phyloP scores from a whole-genome alignment of 2,113 vertebrate species.

The Miniopterus natalensis region DNA sequence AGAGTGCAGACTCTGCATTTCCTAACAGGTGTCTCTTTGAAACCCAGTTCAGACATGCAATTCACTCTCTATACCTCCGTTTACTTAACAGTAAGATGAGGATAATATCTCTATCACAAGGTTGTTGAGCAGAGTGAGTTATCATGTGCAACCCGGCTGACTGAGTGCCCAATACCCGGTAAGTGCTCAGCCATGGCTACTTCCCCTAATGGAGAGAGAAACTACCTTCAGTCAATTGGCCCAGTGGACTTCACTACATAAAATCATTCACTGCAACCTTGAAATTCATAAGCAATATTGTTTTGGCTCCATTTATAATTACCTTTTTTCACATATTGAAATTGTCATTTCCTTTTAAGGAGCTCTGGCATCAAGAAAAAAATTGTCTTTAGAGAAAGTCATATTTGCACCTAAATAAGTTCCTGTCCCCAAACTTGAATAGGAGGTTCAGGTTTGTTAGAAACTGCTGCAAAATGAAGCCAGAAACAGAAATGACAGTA shows the following conservation, averaged over 20 bases:
- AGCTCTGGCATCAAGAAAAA: neutral
- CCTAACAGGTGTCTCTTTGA: neutral
- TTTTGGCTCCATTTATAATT: slow-evolving; percentile 5
- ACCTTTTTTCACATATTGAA: neutral
- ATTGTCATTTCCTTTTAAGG: neutral
- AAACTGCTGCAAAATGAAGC: neutral
- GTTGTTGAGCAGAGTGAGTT: neutral
- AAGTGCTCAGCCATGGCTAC: too few relatives aligned
- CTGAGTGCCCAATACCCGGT: neutral
- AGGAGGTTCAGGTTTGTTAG: neutral
- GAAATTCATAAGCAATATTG: neutral
- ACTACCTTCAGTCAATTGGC: neutral
- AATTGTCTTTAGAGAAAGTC: neutral
- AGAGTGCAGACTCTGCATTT: neutral
- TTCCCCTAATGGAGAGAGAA: neutral
- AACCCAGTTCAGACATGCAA: neutral
- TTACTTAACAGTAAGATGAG: neutral
- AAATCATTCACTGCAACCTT: neutral
- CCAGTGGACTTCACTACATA: neutral
- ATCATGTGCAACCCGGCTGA: neutral
- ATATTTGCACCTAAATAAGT: neutral
- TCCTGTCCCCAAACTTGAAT: neutral
- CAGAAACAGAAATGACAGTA: neutral
- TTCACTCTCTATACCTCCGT: neutral
- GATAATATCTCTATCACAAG: neutral